Percentiles rank a stretch among this genome's conserved stretches.
Conservation (phyloP, 2,888 invertebrate genomes). For the Lithophane socia region DNA sequence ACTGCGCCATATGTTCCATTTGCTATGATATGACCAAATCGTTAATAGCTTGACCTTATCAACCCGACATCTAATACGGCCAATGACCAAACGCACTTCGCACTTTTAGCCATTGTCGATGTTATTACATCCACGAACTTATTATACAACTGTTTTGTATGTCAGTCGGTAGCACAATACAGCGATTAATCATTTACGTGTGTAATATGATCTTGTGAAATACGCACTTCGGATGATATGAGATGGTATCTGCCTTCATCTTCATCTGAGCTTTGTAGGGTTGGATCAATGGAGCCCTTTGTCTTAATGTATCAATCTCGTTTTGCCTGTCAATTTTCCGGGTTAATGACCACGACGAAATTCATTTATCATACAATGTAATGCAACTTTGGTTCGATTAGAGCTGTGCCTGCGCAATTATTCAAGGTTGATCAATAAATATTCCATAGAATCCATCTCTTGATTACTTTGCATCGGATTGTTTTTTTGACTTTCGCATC, state of each 20-base stretch:
- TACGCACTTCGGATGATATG: conserved; percentile 54
- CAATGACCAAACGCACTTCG: conserved; percentile 53
- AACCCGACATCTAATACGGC: conserved; percentile 24
- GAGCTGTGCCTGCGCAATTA: background rate
- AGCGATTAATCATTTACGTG: conserved; percentile 71
- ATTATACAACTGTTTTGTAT: conserved; percentile 66
- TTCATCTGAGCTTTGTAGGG: conserved; percentile 29
- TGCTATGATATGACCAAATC: conserved; percentile 14
- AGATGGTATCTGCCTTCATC: conserved; percentile 51
- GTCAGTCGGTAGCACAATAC: conserved; percentile 71
- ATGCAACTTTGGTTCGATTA: background rate
- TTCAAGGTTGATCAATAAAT: background rate
- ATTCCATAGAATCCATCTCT: background rate
- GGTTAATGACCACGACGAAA: conserved; percentile 38
- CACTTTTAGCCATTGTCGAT: conserved; percentile 61
- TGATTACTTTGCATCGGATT: background rate
- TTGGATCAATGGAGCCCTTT: conserved; percentile 35
- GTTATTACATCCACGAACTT: conserved; percentile 53
- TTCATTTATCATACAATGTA: conserved; percentile 19
- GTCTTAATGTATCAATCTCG: conserved; percentile 33
- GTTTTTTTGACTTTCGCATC: background rate
- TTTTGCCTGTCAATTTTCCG: conserved; percentile 25
- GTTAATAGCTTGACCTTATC: conserved; percentile 56
- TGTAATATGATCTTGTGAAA: conserved; percentile 68
- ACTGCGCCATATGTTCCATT: background rate